A percentile compares a stretch with the other conserved stretches of the same genome.
phyloP scores from a whole-genome alignment of 1,140 invertebrate genomes.

The Steinernema khuongi region DNA sequence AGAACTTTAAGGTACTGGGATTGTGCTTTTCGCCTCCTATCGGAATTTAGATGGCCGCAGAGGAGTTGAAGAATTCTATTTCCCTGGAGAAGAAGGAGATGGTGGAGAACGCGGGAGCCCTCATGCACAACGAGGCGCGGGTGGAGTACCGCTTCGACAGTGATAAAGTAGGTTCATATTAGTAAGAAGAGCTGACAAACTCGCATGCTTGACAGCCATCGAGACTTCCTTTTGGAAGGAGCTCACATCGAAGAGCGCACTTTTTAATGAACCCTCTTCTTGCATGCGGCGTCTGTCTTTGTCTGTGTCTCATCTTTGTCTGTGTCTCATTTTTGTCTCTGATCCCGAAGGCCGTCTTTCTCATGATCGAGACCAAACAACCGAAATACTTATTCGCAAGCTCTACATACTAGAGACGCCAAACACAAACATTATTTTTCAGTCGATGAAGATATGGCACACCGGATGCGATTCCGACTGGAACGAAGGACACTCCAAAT shows the following conservation, averaged over 20 bases:
- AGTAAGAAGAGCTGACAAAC: too few relatives aligned
- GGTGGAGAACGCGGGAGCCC: conserved; percentile 16
- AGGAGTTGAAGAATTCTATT: neutral
- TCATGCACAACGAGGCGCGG: conserved; percentile 32
- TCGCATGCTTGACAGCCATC: too few relatives aligned
- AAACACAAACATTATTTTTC: conserved; percentile 7
- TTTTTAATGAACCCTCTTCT: too few relatives aligned
- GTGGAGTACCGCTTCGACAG: conserved; percentile 35
- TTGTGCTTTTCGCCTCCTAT: conserved; percentile 25
- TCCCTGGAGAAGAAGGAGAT: conserved; percentile 26
- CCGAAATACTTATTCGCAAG: conserved; percentile 4
- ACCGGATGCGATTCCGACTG: conserved; percentile 35
- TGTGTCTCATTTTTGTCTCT: neutral
- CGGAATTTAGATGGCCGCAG: neutral
- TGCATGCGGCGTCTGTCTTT: too few relatives aligned
- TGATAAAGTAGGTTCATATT: conserved; percentile 20
- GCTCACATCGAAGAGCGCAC: too few relatives aligned
- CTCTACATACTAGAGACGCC: neutral
- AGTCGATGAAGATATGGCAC: conserved; percentile 33
- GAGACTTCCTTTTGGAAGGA: too few relatives aligned
- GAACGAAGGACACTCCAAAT: conserved; percentile 38
- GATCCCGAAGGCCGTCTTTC: neutral
- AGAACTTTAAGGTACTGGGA: conserved; percentile 16
- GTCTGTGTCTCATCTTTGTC: neutral
- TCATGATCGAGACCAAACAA: neutral